Base-by-base conservation (phyloP, 2,797 vertebrate genomes). In the Lepus townsendii region DNA sequence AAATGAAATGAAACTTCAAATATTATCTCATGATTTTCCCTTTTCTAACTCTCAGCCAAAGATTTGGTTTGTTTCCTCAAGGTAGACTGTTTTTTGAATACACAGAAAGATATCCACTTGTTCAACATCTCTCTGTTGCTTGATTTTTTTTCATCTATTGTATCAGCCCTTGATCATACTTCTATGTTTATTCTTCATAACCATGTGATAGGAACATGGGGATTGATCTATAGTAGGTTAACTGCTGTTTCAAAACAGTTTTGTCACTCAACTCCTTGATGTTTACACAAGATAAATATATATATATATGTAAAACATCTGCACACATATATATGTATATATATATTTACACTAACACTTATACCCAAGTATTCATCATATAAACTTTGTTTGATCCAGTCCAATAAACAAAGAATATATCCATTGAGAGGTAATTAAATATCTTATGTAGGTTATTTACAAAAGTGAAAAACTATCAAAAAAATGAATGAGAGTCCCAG, bases 1-100 rank as follows among this genome's bases (percentile, higher is more conserved):
- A 85, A 85, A 76, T 88, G 72, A 42, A 83, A 47, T 76, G 62
- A 83, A 4, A 87, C 14, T 60, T 90, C 7, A 73, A 87, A 86
- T 4, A 62, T 13, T 82, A 83, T 83, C 22, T 88, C 7, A 1
- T 22, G 89, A 60, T 2, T 80, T 84, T 76, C 4, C 13, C 1
- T 68, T 90, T 93, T n/a, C 66, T 84, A 68, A 47, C 5, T 72
- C 17, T 77, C 19, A 87, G 13, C 7, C 62, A 80, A 91, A 4
- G 2, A 69, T 1, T 50, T 78, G 1, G 8, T 69, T 66, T 85
- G 82, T 83, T 95, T 73, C 16, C 19, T 88, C 32, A 87, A 95
- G 27, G 17, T 17, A 72, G 17, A 94, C 50, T 88, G 17, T 57
- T 38, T 42, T 89, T 72, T 71, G 10, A 68, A 66, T 47, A 47